These are phyloP conservation scores for Syrphus vitripennis DNA, from an alignment of 2,888 invertebrate genomes.

Conservation along the genomic window DNA sequence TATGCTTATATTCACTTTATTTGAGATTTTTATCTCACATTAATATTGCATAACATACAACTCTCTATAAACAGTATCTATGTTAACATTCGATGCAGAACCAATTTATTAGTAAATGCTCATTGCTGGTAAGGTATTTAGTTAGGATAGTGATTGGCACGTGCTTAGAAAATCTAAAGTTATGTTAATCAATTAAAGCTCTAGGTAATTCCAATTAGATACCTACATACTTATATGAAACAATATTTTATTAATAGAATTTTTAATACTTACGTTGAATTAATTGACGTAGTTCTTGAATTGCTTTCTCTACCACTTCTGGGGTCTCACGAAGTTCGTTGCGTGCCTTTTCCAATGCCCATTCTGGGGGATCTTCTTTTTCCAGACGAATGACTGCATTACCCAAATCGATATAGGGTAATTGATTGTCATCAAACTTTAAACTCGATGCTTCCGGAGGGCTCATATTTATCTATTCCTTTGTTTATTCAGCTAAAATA, in stretches of 20 bases:
- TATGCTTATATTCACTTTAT: not conserved
- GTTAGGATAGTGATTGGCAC: not conserved
- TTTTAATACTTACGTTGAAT: conserved; percentile 81
- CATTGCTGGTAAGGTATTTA: not conserved
- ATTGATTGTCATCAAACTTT: conserved; percentile 82
- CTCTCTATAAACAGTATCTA: not conserved
- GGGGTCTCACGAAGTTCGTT: conserved; percentile 88
- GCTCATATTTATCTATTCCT: conserved; percentile 26
- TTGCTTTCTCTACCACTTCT: conserved; percentile 84
- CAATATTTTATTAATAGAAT: not conserved
- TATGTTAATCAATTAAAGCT: not conserved
- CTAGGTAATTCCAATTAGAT: not conserved
- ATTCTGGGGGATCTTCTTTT: conserved; percentile 83
- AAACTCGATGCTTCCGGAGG: conserved; percentile 76
- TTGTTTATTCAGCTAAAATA: conserved; percentile 28
- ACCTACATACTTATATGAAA: too few species aligned
- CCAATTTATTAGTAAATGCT: not conserved
- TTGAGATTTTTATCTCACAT: not conserved
- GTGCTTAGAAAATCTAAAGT: not conserved
- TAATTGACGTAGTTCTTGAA: conserved; percentile 83
- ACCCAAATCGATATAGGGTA: conserved; percentile 85
- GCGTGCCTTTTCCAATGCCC: conserved; percentile 84
- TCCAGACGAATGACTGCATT: conserved; percentile 84
- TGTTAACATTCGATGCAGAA: not conserved
- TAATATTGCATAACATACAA: not conserved